A percentile compares a stretch with the other conserved stretches of the same genome.
Evolutionary conservation across 2,113 vertebrate species (phyloP).

Genomic region (Pan troglodytes): NHGRI_mPanTro3-v2.1_pri NC_072402.2:43092501-43093000

Average conservation of each 20-base stretch:
- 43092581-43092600: not conserved
- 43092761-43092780: not conserved
- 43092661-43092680: not conserved
- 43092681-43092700: not conserved
- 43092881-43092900: slow-evolving; percentile 36
- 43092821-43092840: slow-evolving; percentile 31
- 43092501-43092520: slow-evolving; percentile 23
- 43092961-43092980: slow-evolving; percentile 8
- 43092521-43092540: not conserved
- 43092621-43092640: not conserved
- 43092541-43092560: not conserved
- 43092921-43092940: slow-evolving; percentile 26
- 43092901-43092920: not conserved
- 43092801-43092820: not conserved
- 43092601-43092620: slow-evolving; percentile 12
- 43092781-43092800: not conserved
- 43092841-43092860: not conserved
- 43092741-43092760: slow-evolving; percentile 35
- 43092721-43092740: slow-evolving; percentile 18
- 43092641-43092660: not conserved
- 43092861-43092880: not conserved
- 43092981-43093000: not conserved
- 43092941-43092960: not conserved
- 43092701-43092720: not conserved
- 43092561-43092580: not conserved